These are phyloP conservation scores for Okapia johnstoni DNA, from an alignment of 2,113 vertebrate species.

Conservation along the genomic window DNA sequence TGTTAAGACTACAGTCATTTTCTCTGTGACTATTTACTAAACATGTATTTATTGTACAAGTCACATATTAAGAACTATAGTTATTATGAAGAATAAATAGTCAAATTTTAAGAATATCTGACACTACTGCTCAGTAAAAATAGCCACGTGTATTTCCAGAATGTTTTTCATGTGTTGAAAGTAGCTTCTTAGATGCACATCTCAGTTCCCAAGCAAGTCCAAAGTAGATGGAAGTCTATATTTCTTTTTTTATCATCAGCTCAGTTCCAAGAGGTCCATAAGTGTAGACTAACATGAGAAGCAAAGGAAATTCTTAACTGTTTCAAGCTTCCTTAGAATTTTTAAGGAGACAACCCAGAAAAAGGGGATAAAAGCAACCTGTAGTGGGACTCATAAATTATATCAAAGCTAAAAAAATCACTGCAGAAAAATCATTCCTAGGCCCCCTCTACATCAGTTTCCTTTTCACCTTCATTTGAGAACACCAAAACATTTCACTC, in stretches of 20 bases:
- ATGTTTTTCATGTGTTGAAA: background rate
- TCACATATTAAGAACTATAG: background rate
- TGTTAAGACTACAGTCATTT: background rate
- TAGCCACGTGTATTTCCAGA: background rate
- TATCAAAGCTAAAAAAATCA: background rate
- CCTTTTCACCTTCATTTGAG: background rate
- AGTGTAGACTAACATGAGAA: background rate
- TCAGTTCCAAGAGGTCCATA: background rate
- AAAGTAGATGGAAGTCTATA: background rate
- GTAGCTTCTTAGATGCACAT: background rate
- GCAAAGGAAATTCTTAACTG: background rate
- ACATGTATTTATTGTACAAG: background rate
- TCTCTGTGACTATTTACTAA: background rate
- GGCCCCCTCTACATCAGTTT: background rate
- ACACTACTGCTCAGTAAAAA: background rate
- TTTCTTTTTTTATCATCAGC: background rate
- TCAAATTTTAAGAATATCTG: slow-evolving; percentile 18
- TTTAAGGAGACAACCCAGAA: background rate
- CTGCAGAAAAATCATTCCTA: background rate
- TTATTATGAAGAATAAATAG: background rate
- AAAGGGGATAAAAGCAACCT: background rate
- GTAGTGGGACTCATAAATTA: background rate
- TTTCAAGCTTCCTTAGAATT: slow-evolving; percentile 24
- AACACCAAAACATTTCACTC: background rate
- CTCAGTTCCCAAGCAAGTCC: background rate